Evolutionary conservation across 2,113 vertebrate genomes (phyloP).

Genomic region (Tauraco erythrolophus): DNA sequence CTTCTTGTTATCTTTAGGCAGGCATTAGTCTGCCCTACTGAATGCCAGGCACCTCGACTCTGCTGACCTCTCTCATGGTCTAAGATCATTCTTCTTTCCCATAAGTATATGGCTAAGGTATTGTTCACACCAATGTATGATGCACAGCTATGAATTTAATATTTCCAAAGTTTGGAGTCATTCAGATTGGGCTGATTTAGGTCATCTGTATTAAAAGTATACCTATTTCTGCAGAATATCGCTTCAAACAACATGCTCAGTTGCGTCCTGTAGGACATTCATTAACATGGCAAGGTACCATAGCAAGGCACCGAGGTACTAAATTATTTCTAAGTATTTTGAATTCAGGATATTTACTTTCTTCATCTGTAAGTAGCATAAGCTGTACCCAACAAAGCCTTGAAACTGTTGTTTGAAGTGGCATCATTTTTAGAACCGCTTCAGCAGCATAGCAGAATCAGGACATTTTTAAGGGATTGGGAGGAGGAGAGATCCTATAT

Average conservation of each 20-base stretch:
- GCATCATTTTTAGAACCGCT: not conserved
- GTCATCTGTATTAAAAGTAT: not conserved
- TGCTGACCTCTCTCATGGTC: not conserved
- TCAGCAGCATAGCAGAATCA: not conserved
- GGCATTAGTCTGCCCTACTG: not conserved
- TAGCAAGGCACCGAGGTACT: not conserved
- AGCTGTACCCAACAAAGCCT: not conserved
- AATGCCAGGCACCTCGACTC: not conserved
- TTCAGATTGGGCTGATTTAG: not conserved
- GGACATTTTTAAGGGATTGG: not conserved
- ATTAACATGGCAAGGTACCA: not conserved
- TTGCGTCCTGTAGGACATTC: not conserved
- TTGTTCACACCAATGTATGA: not conserved
- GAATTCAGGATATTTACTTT: not conserved
- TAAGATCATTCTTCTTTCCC: not conserved
- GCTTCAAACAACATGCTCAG: not conserved
- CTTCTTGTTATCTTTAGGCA: not conserved
- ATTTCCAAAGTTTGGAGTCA: not conserved
- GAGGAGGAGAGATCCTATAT: conserved; percentile 1
- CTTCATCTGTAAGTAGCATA: not conserved
- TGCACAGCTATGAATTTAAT: not conserved
- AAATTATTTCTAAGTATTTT: not conserved
- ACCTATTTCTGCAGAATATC: not conserved
- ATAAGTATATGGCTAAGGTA: rapidly evolving
- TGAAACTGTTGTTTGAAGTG: conserved; percentile 1